A percentile compares a stretch with the other conserved stretches of the same genome.
phyloP scores from a whole-genome alignment of 2,888 invertebrate genomes.

The Oxyteleia sp. region DNA sequence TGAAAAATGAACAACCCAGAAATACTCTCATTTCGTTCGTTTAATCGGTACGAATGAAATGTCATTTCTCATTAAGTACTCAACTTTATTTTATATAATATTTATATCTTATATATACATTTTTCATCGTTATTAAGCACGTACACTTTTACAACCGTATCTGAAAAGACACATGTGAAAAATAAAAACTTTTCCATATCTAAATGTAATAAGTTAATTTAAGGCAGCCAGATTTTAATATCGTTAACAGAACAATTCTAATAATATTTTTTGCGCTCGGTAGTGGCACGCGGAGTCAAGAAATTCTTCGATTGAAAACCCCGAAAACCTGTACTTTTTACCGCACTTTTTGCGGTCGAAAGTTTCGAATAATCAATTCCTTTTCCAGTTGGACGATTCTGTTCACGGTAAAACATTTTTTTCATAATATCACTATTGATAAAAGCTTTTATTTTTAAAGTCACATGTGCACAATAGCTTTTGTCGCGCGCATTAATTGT shows the following conservation, averaged over 20 bases:
- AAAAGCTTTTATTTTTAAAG: slow-evolving; percentile 59
- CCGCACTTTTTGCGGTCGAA: slow-evolving; percentile 15
- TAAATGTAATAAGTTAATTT: slow-evolving; percentile 16
- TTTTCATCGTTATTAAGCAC: slow-evolving; percentile 77
- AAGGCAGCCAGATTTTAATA: slow-evolving; percentile 5
- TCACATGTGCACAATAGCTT: slow-evolving; percentile 72
- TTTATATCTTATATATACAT: slow-evolving; percentile 74
- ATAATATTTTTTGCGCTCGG: slow-evolving; percentile 12
- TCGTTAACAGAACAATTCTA: slow-evolving; percentile 29
- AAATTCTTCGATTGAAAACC: not conserved
- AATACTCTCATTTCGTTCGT: slow-evolving; percentile 16
- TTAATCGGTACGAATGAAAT: slow-evolving; percentile 21
- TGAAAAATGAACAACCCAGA: slow-evolving; percentile 7
- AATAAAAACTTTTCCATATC: slow-evolving; percentile 34
- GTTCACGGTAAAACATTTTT: slow-evolving; percentile 26
- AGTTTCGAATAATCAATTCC: slow-evolving; percentile 44
- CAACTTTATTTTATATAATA: slow-evolving; percentile 45
- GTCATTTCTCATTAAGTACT: slow-evolving; percentile 23
- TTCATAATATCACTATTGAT: slow-evolving; percentile 25
- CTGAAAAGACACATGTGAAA: slow-evolving; percentile 62
- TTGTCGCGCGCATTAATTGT: slow-evolving; percentile 71
- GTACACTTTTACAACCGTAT: slow-evolving; percentile 78
- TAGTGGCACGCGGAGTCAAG: slow-evolving; percentile 30
- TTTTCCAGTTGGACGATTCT: slow-evolving; percentile 37
- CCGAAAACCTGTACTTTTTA: slow-evolving; percentile 6